These are phyloP conservation scores for Stenodema calcarata DNA, from an alignment of 2,888 invertebrate species.

Conservation along the genomic window DNA sequence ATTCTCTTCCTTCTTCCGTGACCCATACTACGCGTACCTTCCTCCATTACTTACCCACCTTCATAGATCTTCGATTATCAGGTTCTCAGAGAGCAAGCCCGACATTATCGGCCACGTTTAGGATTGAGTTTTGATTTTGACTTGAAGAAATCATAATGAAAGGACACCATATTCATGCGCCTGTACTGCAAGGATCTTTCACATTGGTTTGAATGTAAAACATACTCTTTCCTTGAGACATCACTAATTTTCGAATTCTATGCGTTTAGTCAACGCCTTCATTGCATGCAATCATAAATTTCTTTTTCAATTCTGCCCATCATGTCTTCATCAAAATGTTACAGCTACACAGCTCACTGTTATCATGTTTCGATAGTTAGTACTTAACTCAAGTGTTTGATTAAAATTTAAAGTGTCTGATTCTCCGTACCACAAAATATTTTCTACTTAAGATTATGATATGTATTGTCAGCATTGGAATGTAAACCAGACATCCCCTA, in stretches of 20 bases:
- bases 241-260: neutral
- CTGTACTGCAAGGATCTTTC: conserved; percentile 9
- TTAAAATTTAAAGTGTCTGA: neutral
- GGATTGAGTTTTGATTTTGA: neutral
- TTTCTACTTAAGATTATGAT: neutral
- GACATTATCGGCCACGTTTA: neutral
- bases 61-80: neutral
- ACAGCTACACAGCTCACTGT: neutral
- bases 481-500: neutral
- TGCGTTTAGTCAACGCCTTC: neutral
- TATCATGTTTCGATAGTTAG: neutral
- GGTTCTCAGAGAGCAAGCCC: neutral
- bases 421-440: neutral
- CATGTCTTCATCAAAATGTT: neutral
- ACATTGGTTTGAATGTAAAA: conserved; percentile 7
- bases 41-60: neutral
- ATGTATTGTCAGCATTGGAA: neutral
- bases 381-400: neutral
- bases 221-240: neutral
- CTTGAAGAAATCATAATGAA: neutral
- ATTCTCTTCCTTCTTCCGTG: neutral
- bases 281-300: neutral
- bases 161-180: neutral
- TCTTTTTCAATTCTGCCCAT: neutral
- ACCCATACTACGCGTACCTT: neutral